phyloP scores from a whole-genome alignment of 2,113 vertebrate genomes.

The Leucoraja erinaceus region DNA sequence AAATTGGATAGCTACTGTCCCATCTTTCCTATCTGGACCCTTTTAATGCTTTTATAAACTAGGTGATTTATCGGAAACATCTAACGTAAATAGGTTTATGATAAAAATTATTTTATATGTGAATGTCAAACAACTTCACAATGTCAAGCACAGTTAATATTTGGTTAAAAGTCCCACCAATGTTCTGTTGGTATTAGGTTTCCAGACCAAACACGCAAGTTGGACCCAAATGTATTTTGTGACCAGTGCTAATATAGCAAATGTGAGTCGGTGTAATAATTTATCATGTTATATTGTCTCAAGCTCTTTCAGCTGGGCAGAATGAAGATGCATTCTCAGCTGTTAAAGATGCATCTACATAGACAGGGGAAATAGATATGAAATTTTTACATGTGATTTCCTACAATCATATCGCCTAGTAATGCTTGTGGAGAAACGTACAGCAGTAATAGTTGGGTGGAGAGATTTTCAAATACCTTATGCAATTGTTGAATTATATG shows the following conservation, averaged over 20 bases:
- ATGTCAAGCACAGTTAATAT: not conserved
- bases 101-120: not conserved
- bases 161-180: not conserved
- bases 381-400: not conserved
- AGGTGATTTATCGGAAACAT: not conserved
- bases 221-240: not conserved
- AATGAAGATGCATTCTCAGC: not conserved
- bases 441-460: too few relatives aligned
- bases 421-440: not conserved
- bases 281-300: not conserved
- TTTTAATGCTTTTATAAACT: not conserved
- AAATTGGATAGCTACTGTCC: slow-evolving; percentile 4
- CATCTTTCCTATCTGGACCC: too few relatives aligned
- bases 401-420: not conserved
- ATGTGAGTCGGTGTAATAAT: not conserved
- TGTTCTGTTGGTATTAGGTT: not conserved
- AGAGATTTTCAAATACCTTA: too few relatives aligned
- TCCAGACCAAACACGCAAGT: not conserved
- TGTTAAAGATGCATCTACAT: not conserved
- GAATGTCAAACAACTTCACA: not conserved
- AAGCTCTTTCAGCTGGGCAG: not conserved
- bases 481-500: too few relatives aligned
- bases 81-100: not conserved
- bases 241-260: not conserved
- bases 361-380: not conserved